Evolutionary conservation across 2,113 vertebrate species (phyloP).

Genomic region (Hippocampus comes): DNA sequence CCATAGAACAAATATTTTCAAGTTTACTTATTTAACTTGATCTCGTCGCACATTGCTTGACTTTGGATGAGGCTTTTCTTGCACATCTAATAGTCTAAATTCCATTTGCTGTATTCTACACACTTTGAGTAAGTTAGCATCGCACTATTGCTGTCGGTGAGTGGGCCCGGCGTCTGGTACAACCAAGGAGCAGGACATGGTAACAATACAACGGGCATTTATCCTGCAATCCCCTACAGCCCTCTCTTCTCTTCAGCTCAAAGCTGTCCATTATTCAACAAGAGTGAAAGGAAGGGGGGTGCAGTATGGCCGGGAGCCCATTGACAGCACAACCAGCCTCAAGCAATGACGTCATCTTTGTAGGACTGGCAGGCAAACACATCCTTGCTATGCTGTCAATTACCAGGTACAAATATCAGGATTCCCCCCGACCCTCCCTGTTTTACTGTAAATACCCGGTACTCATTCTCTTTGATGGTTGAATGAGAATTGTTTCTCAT

Average conservation of each 20-base stretch:
- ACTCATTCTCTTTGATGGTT: background rate
- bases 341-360: slow-evolving; percentile 74
- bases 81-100: background rate
- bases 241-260: slow-evolving; percentile 21
- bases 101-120: slow-evolving; percentile 9
- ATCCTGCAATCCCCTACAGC: background rate
- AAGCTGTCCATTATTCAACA: slow-evolving; percentile 54
- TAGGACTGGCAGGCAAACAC: slow-evolving; percentile 55
- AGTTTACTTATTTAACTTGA: background rate
- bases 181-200: slow-evolving; percentile 27
- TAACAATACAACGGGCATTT: slow-evolving; percentile 22
- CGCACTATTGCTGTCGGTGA: slow-evolving; percentile 11
- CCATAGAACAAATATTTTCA: background rate
- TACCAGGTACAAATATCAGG: background rate
- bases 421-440: background rate
- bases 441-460: background rate
- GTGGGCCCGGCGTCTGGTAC: slow-evolving; percentile 34
- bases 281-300: background rate
- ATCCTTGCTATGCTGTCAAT: slow-evolving; percentile 7
- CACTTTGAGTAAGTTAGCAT: slow-evolving; percentile 11
- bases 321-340: slow-evolving; percentile 17
- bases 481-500: background rate
- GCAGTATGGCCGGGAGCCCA: slow-evolving; percentile 21
- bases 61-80: background rate
- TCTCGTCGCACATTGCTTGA: background rate